These are phyloP conservation scores for Galeruca laticollis DNA, from an alignment of 2,888 invertebrate species.

Conservation along the genomic window DNA sequence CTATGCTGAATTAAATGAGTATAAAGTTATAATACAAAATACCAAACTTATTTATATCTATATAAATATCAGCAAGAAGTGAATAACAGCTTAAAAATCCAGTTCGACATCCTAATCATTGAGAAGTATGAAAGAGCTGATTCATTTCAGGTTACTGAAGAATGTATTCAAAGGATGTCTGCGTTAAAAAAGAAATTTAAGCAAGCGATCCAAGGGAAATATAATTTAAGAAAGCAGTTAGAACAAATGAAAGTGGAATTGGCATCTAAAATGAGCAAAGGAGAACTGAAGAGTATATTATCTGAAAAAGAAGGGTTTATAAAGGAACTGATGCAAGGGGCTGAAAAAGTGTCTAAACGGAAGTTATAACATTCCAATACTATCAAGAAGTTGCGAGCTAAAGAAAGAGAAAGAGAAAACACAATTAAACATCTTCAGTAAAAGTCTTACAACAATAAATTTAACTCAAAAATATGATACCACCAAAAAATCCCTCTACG, in stretches of 20 bases:
- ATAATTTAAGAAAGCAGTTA: conserved; percentile 81
- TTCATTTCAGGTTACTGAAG: conserved; percentile 78
- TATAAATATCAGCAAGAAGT: too few relatives aligned
- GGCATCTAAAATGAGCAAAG: conserved; percentile 74
- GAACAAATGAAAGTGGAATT: conserved; percentile 79
- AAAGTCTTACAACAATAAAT: conserved; percentile 77
- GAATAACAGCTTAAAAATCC: conserved; percentile 72
- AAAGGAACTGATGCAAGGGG: conserved; percentile 87
- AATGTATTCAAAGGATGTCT: conserved; percentile 89
- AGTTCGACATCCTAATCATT: conserved; percentile 71
- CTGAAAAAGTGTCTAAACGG: conserved; percentile 95
- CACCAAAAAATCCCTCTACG: conserved; percentile 78
- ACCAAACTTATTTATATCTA: too few relatives aligned
- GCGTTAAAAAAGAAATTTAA: conserved; percentile 92
- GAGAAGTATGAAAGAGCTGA: conserved; percentile 72
- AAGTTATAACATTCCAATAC: conserved; percentile 93
- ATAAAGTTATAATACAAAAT: too few relatives aligned
- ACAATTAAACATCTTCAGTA: conserved; percentile 84
- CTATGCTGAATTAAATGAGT: too few relatives aligned
- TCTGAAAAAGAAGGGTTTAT: conserved; percentile 91
- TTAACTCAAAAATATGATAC: conserved; percentile 75
- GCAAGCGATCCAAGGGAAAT: conserved; percentile 87
- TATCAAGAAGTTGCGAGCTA: conserved; percentile 92
- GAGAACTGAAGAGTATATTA: conserved; percentile 77
- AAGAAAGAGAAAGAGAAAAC: conserved; percentile 90